Evolutionary conservation across 2,888 invertebrate genomes (phyloP).

Genomic region (Escarpia spicata): DNA sequence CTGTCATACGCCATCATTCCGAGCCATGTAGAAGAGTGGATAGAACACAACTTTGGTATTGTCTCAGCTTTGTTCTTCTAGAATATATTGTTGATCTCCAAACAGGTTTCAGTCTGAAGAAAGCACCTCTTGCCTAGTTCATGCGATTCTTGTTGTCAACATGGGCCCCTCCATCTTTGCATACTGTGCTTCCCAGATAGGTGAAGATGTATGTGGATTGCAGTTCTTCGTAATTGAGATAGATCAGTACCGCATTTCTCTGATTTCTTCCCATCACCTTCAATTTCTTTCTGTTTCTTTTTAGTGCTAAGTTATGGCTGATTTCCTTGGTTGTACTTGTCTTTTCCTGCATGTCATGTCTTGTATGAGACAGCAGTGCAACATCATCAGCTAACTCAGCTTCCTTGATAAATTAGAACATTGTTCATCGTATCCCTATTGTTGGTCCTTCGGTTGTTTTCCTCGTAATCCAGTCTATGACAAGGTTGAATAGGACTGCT

Average conservation of each 20-base stretch:
- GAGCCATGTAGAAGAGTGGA: neutral
- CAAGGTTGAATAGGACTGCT: neutral
- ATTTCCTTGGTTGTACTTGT: neutral
- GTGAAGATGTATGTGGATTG: neutral
- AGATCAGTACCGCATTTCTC: neutral
- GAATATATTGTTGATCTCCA: conserved; percentile 22
- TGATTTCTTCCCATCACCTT: neutral
- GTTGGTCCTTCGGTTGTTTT: neutral
- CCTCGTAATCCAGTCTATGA: neutral
- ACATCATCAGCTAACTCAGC: neutral
- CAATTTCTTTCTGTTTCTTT: neutral
- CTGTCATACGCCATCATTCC: conserved; percentile 19
- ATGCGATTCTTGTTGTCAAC: neutral
- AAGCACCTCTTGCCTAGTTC: neutral
- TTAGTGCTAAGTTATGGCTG: neutral
- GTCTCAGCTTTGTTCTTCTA: conserved; percentile 7
- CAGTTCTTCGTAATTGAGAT: neutral
- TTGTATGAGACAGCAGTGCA: neutral
- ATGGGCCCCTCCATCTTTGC: neutral
- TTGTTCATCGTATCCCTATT: neutral
- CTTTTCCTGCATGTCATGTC: neutral
- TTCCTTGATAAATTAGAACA: neutral
- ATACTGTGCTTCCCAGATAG: neutral
- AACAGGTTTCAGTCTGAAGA: conserved; percentile 22
- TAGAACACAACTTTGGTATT: neutral